Evolutionary conservation across 2,888 invertebrate species (phyloP).

Genomic region (Hanleya hanleyi): DNA sequence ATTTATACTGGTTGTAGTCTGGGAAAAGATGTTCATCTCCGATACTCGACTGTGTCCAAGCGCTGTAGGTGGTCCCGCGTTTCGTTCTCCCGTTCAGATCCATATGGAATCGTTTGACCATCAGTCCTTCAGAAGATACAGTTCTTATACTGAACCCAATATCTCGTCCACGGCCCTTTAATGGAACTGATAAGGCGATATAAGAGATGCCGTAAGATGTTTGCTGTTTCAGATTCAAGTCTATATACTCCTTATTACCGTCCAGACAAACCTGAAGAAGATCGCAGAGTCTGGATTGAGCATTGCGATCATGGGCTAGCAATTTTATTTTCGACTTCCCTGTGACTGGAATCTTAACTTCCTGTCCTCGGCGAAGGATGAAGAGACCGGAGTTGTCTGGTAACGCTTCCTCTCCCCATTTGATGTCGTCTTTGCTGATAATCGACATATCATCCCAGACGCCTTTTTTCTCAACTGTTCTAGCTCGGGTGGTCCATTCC

Average conservation of each 20-base stretch:
- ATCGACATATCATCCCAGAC: slow-evolving; percentile 3
- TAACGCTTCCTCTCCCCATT: background rate
- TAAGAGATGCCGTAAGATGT: background rate
- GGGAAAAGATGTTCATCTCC: slow-evolving; percentile 23
- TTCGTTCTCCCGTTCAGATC: slow-evolving; percentile 13
- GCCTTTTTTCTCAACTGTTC: background rate
- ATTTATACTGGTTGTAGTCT: slow-evolving; percentile 23
- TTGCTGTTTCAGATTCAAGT: background rate
- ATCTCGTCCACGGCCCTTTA: background rate
- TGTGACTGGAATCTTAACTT: background rate
- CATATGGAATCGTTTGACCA: slow-evolving; percentile 3
- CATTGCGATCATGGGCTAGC: background rate
- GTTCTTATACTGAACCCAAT: background rate
- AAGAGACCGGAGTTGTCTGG: background rate
- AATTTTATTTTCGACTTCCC: background rate
- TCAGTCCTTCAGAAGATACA: background rate
- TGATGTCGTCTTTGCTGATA: background rate
- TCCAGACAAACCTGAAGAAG: background rate
- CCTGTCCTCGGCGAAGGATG: background rate
- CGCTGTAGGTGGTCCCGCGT: background rate
- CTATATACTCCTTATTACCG: background rate
- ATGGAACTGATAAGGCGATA: background rate
- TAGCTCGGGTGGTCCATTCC: background rate
- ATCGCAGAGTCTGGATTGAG: background rate
- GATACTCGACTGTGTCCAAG: slow-evolving; percentile 13